These are phyloP conservation scores for Stichopus chloronotus DNA, from an alignment of 35 echinoderm and acorn worm species.

Conservation along the genomic window DNA sequence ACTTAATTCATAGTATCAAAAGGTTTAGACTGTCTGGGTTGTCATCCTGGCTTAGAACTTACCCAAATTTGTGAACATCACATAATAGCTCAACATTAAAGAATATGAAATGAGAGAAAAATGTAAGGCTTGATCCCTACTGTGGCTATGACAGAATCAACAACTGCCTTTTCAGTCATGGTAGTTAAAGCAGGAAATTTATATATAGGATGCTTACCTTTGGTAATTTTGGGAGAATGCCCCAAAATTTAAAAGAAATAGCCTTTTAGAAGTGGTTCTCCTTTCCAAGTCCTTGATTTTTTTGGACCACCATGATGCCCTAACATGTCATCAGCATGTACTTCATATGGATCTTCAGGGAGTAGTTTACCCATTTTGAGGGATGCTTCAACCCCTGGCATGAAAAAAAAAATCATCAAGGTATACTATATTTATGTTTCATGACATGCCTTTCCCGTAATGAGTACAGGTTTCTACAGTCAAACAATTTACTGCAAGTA, in stretches of 20 bases:
- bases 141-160: too few relatives aligned
- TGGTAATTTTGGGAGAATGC: slow-evolving; percentile 26
- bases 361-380: slow-evolving; percentile 14
- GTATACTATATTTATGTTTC: not conserved
- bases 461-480: not conserved
- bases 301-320: slow-evolving; percentile 23
- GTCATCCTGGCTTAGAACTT: too few relatives aligned
- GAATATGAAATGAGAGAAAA: too few relatives aligned
- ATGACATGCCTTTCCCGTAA: not conserved
- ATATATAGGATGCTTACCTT: slow-evolving; percentile 15
- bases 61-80: too few relatives aligned
- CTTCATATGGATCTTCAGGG: slow-evolving; percentile 5
- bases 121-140: too few relatives aligned
- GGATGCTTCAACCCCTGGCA: slow-evolving; percentile 2
- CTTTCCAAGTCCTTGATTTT: slow-evolving; percentile 22
- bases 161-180: too few relatives aligned
- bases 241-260: slow-evolving; percentile 18
- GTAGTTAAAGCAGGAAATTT: too few relatives aligned
- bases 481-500: not conserved
- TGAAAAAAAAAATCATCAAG: not conserved
- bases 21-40: too few relatives aligned
- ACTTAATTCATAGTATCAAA: too few relatives aligned
- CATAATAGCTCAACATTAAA: too few relatives aligned
- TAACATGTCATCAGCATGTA: not conserved
- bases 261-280: slow-evolving; percentile 29